A percentile compares a stretch with the other conserved stretches of the same genome.
These are phyloP conservation scores for Sphaerodactylus townsendi DNA, from an alignment of 2,113 vertebrate genomes.

Conservation along the genomic window DNA sequence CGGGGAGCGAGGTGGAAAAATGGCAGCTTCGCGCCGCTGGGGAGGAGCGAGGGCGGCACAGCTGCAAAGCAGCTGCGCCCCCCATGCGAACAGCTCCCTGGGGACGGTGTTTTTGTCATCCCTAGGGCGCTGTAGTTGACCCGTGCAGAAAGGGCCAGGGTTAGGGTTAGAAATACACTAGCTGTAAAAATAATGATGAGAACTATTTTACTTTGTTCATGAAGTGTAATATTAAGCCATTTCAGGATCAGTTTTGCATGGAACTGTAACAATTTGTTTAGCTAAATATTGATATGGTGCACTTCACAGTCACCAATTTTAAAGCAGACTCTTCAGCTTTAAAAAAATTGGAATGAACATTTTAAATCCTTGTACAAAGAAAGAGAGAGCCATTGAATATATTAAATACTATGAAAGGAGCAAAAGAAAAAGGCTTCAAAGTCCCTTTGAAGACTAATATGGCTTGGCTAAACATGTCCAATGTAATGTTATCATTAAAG, in stretches of 20 bases:
- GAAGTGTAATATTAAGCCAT: background rate
- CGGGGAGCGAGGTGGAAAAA: no score
- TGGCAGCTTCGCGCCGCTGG: no score
- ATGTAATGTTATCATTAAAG: background rate
- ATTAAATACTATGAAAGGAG: background rate
- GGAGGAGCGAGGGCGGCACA: no score
- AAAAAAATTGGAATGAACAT: background rate
- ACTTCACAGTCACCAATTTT: background rate
- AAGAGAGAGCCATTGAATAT: background rate
- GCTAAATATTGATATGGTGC: background rate
- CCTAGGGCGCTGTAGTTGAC: no score
- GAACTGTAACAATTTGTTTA: background rate
- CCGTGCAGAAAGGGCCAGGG: no score
- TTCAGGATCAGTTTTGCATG: background rate
- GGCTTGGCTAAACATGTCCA: constrained; percentile 10
- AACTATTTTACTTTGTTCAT: background rate
- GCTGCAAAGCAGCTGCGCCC: no score
- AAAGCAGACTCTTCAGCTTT: background rate
- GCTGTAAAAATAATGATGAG: background rate
- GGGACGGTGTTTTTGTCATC: no score
- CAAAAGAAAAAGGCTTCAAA: background rate
- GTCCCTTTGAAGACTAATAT: background rate
- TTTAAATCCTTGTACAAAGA: background rate
- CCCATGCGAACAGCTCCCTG: no score
- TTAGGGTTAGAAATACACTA: background rate